A percentile compares a stretch with the other conserved stretches of the same genome.
Evolutionary conservation across 2,797 vertebrate species (phyloP).

Genomic region (Chloroceryle inda): DNA sequence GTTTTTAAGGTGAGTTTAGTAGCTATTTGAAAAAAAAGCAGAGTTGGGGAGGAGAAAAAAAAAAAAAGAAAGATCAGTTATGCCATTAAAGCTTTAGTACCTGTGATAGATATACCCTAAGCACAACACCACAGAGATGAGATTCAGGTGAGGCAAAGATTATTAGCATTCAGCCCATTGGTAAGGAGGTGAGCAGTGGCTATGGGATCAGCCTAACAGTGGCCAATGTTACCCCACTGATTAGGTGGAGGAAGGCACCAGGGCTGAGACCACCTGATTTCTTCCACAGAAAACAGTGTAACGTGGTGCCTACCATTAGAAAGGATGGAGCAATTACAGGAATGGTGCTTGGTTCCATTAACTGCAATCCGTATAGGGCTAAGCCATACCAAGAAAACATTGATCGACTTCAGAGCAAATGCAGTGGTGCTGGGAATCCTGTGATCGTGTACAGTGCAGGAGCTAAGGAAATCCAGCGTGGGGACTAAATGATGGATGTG

Average conservation of each 20-base stretch:
- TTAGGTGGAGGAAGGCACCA: background rate
- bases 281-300: background rate
- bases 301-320: background rate
- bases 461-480: background rate
- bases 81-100: background rate
- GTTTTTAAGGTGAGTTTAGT: background rate
- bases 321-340: background rate
- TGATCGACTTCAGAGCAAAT: background rate
- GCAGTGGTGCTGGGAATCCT: background rate
- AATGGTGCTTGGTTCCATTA: background rate
- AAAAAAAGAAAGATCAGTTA: background rate
- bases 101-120: background rate
- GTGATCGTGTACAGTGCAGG: background rate
- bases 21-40: background rate
- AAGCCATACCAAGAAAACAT: background rate
- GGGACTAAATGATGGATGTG: background rate
- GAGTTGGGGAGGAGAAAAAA: background rate
- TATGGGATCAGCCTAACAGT: background rate
- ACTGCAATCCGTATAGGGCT: background rate
- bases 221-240: background rate
- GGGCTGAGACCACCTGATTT: background rate
- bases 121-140: background rate
- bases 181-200: background rate
- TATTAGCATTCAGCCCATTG: background rate
- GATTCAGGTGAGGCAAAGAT: background rate